phyloP scores from a whole-genome alignment of 2,888 invertebrate species.

The Melanargia galathea region DNA sequence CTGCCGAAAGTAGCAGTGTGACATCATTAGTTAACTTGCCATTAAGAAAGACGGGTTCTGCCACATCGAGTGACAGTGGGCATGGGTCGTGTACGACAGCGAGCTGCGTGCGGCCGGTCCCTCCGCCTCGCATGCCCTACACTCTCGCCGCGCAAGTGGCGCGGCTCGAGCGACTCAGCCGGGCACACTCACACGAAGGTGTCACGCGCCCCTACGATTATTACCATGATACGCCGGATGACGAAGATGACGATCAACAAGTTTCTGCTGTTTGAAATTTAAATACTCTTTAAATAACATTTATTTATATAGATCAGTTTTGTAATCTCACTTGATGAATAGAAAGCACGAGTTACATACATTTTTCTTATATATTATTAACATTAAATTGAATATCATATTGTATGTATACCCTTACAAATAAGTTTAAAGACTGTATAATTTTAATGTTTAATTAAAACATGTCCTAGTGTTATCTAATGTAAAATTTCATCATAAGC shows the following conservation, averaged over 20 bases:
- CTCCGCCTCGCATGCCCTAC: slow-evolving; percentile 86
- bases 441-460: slow-evolving; percentile 66
- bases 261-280: slow-evolving; percentile 76
- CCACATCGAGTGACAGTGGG: slow-evolving; percentile 95
- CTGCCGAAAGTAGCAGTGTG: slow-evolving; percentile 97
- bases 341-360: slow-evolving; percentile 76
- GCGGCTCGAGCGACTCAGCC: slow-evolving; percentile 89
- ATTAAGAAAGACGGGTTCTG: slow-evolving; percentile 93
- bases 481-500: slow-evolving; percentile 68
- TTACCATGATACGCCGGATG: slow-evolving; percentile 80
- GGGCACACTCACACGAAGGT: slow-evolving; percentile 93
- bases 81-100: slow-evolving; percentile 88
- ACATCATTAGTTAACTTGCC: slow-evolving; percentile 95
- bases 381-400: slow-evolving; percentile 61
- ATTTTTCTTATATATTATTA: slow-evolving; percentile 64
- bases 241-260: slow-evolving; percentile 80
- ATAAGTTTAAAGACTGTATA: slow-evolving; percentile 82
- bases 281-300: slow-evolving; percentile 66
- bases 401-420: slow-evolving; percentile 74
- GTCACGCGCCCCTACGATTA: slow-evolving; percentile 89
- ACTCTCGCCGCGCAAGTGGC: slow-evolving; percentile 94
- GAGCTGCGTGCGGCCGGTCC: slow-evolving; percentile 84
- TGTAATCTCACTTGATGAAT: slow-evolving; percentile 79
- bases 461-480: slow-evolving; percentile 77
- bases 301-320: slow-evolving; percentile 76